phyloP scores from a whole-genome alignment of 2,797 vertebrate genomes.

The Gallinago stenura region DNA sequence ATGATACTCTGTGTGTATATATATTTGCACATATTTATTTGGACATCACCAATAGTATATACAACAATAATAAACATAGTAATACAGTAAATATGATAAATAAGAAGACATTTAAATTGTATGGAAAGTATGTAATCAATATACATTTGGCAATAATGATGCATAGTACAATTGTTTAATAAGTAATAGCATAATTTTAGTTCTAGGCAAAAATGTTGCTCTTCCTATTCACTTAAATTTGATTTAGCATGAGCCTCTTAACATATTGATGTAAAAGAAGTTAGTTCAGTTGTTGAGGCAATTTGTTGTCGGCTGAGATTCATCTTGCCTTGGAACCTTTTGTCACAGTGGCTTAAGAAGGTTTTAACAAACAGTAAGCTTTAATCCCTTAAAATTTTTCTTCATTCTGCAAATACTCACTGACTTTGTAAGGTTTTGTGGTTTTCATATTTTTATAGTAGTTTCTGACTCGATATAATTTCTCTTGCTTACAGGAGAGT shows the following conservation, averaged over 20 bases:
- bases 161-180: not conserved
- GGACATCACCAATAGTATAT: not conserved
- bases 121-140: not conserved
- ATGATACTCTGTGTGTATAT: not conserved
- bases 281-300: not conserved
- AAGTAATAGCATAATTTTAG: not conserved
- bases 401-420: not conserved
- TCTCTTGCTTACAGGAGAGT: not conserved
- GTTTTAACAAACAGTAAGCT: not conserved
- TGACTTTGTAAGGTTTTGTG: not conserved
- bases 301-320: not conserved
- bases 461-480: not conserved
- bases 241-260: not conserved
- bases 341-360: not conserved
- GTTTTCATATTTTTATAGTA: not conserved
- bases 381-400: not conserved
- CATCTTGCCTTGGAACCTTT: not conserved
- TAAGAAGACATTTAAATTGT: not conserved
- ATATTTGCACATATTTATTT: not conserved
- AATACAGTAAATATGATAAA: not conserved
- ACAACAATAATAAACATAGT: not conserved
- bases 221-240: not conserved
- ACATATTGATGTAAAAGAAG: accelerated
- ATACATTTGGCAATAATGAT: not conserved
- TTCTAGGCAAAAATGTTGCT: not conserved